phyloP scores from a whole-genome alignment of 2,888 invertebrate genomes.

The Bembecia ichneumoniformis region DNA sequence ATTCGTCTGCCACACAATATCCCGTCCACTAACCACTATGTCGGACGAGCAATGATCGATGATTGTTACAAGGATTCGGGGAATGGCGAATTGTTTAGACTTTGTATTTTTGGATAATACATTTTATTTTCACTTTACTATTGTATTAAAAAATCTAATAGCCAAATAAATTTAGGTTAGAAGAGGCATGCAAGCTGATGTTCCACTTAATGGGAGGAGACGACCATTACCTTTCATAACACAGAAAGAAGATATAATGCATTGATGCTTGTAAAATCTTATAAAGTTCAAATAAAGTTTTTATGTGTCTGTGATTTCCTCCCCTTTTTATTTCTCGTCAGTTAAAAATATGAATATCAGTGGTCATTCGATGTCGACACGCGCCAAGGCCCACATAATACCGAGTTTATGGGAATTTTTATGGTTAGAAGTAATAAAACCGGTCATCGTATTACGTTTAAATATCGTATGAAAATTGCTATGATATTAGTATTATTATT shows the following conservation, averaged over 20 bases:
- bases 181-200: too few relatives aligned
- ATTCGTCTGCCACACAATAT: background rate
- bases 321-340: background rate
- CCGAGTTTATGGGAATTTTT: slow-evolving; percentile 35
- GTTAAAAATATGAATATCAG: background rate
- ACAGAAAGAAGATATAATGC: too few relatives aligned
- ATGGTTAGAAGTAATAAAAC: slow-evolving; percentile 39
- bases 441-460: slow-evolving; percentile 26
- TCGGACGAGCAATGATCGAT: background rate
- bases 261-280: too few relatives aligned
- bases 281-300: too few relatives aligned
- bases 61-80: background rate
- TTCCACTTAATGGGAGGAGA: too few relatives aligned
- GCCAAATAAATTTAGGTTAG: too few relatives aligned
- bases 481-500: background rate
- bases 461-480: slow-evolving; percentile 26
- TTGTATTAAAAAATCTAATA: too few relatives aligned
- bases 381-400: slow-evolving; percentile 18
- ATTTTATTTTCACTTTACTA: too few relatives aligned
- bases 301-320: background rate
- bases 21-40: background rate
- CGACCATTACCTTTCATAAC: too few relatives aligned
- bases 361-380: background rate
- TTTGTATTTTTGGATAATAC: too few relatives aligned
- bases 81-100: too few relatives aligned